Percentiles rank a stretch among this genome's conserved stretches.
These are phyloP conservation scores for Mionectes olivaceus DNA, from an alignment of 2,797 vertebrate genomes.

Conservation along the genomic window DNA sequence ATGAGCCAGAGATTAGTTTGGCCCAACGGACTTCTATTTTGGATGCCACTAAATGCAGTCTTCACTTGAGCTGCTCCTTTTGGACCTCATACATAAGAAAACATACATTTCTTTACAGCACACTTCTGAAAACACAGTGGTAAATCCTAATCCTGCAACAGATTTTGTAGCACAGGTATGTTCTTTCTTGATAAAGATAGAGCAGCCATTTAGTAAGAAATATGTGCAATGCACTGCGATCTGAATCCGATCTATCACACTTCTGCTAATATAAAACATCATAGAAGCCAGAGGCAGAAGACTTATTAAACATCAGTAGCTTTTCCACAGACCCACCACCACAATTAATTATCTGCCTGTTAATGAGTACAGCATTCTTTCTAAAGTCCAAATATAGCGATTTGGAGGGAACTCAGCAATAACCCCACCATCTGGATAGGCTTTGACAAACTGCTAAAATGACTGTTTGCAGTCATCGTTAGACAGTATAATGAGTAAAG, in stretches of 20 bases:
- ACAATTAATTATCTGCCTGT: background rate
- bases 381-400: background rate
- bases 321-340: background rate
- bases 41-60: background rate
- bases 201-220: background rate
- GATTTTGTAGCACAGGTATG: background rate
- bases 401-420: background rate
- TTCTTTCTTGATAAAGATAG: background rate
- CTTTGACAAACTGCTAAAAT: background rate
- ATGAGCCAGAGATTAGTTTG: background rate
- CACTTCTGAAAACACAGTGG: background rate
- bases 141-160: background rate
- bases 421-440: background rate
- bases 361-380: slow-evolving; percentile 1
- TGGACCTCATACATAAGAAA: background rate
- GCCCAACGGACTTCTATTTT: background rate
- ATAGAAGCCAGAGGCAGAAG: background rate
- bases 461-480: background rate
- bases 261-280: background rate
- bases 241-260: background rate
- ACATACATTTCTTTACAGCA: background rate
- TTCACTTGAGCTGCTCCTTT: background rate
- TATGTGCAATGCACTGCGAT: background rate
- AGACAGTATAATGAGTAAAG: background rate
- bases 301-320: slow-evolving; percentile 1